A percentile compares a stretch with the other conserved stretches of the same genome.
phyloP scores from a whole-genome alignment of 2,113 vertebrate species.

The Alligator sinensis region DNA sequence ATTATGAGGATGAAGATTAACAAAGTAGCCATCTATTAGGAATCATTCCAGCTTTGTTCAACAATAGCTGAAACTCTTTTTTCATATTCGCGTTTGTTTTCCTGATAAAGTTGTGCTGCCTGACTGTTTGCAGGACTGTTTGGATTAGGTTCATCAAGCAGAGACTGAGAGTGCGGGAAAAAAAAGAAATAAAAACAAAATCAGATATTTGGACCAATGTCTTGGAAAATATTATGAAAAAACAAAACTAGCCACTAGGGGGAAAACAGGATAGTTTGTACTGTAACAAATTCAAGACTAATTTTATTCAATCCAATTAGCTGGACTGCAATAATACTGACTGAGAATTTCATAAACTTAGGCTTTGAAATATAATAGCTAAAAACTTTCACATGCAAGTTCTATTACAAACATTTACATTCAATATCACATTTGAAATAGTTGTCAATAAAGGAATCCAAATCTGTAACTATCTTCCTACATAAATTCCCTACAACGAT shows the following conservation, averaged over 20 bases:
- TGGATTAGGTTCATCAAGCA: constrained; percentile 97
- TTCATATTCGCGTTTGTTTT: constrained; percentile 98
- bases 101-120: constrained; percentile 98
- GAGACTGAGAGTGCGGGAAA: constrained; percentile 81
- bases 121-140: constrained; percentile 99
- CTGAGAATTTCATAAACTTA: not conserved
- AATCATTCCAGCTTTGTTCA: constrained; percentile 99
- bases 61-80: constrained; percentile 98
- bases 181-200: not conserved
- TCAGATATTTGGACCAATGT: not conserved
- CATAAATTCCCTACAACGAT: not conserved
- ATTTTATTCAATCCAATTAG: not conserved
- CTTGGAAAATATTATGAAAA: not conserved
- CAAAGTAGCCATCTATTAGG: constrained; percentile 83
- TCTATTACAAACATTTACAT: not conserved
- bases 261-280: not conserved
- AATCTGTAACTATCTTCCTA: not conserved
- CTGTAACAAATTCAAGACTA: not conserved
- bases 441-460: not conserved
- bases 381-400: not conserved
- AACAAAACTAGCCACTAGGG: not conserved
- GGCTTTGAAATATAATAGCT: not conserved
- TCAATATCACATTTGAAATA: not conserved
- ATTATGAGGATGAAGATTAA: constrained; percentile 73
- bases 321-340: not conserved